Evolutionary conservation across 2,113 vertebrate genomes (phyloP).

Genomic region (Syngnathoides biaculeatus): DNA sequence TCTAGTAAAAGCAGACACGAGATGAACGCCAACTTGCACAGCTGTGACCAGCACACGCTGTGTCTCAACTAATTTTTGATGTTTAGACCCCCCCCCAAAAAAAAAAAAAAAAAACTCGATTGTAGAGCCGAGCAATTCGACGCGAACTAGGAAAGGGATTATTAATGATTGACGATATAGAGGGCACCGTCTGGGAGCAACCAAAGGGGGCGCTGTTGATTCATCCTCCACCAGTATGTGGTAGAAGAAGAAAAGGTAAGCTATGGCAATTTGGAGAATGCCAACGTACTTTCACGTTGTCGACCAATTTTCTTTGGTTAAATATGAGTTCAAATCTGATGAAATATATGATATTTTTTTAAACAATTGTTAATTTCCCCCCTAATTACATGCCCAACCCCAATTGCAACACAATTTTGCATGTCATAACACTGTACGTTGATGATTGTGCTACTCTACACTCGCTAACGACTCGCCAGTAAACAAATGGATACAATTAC

Average conservation of each 20-base stretch:
- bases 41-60: slow-evolving; percentile 72
- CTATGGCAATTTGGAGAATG: neutral
- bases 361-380: neutral
- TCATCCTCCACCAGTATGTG: neutral
- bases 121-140: slow-evolving; percentile 61
- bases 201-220: neutral
- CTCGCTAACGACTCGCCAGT: slow-evolving; percentile 45
- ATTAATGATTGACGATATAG: neutral
- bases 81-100: slow-evolving; percentile 38
- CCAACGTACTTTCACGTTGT: no score
- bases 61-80: slow-evolving; percentile 23
- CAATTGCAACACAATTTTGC: neutral
- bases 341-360: neutral
- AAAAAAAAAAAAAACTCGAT: no score
- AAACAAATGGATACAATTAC: slow-evolving; percentile 31
- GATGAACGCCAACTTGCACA: slow-evolving; percentile 45
- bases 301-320: no score
- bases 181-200: neutral
- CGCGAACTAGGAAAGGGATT: slow-evolving; percentile 37
- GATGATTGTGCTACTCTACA: slow-evolving; percentile 32
- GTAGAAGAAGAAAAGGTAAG: neutral
- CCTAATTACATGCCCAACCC: slow-evolving; percentile 1
- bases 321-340: no score
- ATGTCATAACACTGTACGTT: slow-evolving; percentile 23
- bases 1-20: slow-evolving; percentile 44